Evolutionary conservation across 2,113 vertebrate genomes (phyloP).

Genomic region (Phrynosoma platyrhinos): DNA sequence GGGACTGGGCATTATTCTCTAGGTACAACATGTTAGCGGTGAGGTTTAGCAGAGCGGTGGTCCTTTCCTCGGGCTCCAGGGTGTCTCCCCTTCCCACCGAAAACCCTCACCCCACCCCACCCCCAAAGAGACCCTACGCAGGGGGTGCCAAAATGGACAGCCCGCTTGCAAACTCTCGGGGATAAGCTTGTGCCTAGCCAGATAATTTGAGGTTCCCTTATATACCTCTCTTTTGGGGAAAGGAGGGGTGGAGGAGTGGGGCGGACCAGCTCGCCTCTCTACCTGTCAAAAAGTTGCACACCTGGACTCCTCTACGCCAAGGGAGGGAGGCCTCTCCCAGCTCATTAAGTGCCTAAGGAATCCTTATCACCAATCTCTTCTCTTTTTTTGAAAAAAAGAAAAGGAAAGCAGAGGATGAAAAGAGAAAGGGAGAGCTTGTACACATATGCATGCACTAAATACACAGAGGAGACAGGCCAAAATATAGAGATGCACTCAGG

Average conservation of each 20-base stretch:
- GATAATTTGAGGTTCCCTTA: conserved; percentile 90
- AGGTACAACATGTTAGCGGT: conserved; percentile 99
- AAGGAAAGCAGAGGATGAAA: conserved; percentile 26
- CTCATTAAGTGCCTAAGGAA: conserved; percentile 86
- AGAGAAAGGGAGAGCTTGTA: conserved; percentile 59
- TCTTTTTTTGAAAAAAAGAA: conserved; percentile 65
- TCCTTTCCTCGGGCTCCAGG: conserved; percentile 98
- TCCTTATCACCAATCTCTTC: conserved; percentile 84
- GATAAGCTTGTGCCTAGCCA: conserved; percentile 79
- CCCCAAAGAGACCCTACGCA: conserved; percentile 79
- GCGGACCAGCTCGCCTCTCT: conserved; percentile 81
- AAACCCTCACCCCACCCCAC: conserved; percentile 78
- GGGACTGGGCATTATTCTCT: conserved; percentile 93
- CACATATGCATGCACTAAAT: conserved; percentile 37
- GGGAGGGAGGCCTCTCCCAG: conserved; percentile 83
- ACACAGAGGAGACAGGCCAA: too few species aligned
- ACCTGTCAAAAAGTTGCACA: conserved; percentile 94
- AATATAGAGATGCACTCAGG: too few species aligned
- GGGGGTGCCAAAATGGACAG: conserved; percentile 64
- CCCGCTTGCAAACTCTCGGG: conserved; percentile 82
- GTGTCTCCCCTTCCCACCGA: conserved; percentile 80
- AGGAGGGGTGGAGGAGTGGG: conserved; percentile 82
- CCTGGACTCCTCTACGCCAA: conserved; percentile 90
- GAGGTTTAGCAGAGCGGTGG: conserved; percentile 95
- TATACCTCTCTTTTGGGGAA: conserved; percentile 86